Conservation (phyloP, 2,113 vertebrate species). For the Sorex fumeus region DNA sequence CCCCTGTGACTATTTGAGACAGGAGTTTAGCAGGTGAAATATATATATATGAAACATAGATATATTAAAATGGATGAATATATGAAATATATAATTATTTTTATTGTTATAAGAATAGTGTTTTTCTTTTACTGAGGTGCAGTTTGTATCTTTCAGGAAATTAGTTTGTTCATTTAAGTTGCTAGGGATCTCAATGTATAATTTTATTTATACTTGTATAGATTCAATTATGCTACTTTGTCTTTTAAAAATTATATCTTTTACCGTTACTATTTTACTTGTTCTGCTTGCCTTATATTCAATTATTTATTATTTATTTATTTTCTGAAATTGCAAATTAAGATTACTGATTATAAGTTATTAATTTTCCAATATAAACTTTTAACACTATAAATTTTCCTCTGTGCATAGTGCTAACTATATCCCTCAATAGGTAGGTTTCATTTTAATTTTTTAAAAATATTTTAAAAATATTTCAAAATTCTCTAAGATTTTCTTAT, state of each 20-base stretch:
- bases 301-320: background rate
- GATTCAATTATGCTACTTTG: background rate
- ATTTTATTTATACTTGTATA: background rate
- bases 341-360: background rate
- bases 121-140: background rate
- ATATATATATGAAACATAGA: too few species aligned
- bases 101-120: too few species aligned
- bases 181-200: background rate
- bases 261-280: background rate
- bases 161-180: background rate
- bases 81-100: too few species aligned
- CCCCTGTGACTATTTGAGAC: too few species aligned
- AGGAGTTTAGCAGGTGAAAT: too few species aligned
- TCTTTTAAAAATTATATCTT: background rate
- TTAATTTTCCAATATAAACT: slow-evolving; percentile 13
- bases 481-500: background rate
- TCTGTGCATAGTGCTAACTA: background rate
- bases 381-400: background rate
- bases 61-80: too few species aligned
- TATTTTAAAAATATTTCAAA: background rate
- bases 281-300: background rate
- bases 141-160: background rate
- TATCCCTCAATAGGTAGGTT: background rate
- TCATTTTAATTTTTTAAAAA: slow-evolving; percentile 33
- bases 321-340: slow-evolving; percentile 5